Percentiles rank a stretch among this genome's conserved stretches.
Conservation (phyloP, 2,888 invertebrate species). For the Eumerus sabulonum region DNA sequence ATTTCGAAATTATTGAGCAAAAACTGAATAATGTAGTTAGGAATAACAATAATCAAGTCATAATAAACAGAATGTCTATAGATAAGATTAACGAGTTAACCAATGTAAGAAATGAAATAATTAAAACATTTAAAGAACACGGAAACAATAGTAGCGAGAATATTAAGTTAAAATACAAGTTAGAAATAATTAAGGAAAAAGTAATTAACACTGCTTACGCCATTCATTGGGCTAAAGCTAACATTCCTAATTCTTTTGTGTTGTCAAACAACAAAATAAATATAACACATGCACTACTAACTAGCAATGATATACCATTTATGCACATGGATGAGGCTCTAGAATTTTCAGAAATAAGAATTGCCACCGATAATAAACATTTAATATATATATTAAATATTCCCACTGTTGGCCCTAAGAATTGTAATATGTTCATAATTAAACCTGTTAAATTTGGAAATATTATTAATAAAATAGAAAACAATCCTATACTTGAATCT, state of each 20-base stretch:
- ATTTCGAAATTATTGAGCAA: background rate
- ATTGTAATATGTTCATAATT: conserved; percentile 44
- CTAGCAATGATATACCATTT: conserved; percentile 58
- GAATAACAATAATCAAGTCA: background rate
- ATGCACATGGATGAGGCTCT: conserved; percentile 64
- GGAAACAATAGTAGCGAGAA: background rate
- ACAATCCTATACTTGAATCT: conserved; percentile 19
- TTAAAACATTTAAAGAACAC: no score
- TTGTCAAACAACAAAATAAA: conserved; percentile 40
- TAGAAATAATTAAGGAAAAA: conserved; percentile 40
- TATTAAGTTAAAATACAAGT: conserved; percentile 19
- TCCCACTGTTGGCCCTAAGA: conserved; percentile 47
- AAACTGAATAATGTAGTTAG: background rate
- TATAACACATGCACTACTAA: conserved; percentile 42
- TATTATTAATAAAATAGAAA: conserved; percentile 38
- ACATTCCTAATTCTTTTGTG: conserved; percentile 36
- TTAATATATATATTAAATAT: conserved; percentile 65
- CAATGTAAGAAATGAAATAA: background rate
- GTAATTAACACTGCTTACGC: conserved; percentile 23
- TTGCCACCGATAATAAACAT: conserved; percentile 50
- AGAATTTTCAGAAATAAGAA: conserved; percentile 66
- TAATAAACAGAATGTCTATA: conserved; percentile 1
- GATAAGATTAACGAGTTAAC: background rate
- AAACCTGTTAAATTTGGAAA: conserved; percentile 58
- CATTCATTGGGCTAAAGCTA: conserved; percentile 33